phyloP scores from a whole-genome alignment of 2,888 invertebrate species.

The Hyposoter dolosus region DNA sequence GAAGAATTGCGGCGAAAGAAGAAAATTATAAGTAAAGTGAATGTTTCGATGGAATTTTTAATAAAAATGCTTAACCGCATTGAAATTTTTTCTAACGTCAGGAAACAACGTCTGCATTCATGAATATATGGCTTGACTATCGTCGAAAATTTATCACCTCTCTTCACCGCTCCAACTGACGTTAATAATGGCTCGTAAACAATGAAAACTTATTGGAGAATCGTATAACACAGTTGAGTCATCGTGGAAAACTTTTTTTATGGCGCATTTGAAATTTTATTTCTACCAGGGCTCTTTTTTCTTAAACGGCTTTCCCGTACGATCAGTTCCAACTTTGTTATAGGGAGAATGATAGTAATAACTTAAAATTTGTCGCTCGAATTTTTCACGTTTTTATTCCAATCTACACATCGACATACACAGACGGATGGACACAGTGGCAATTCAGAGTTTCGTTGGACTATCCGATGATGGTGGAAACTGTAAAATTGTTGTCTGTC shows the following conservation, averaged over 20 bases:
- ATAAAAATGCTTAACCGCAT: not conserved
- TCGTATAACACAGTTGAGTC: slow-evolving; percentile 49
- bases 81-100: not conserved
- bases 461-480: not conserved
- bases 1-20: not conserved
- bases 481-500: not conserved
- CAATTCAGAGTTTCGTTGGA: not conserved
- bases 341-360: not conserved
- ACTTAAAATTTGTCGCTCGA: slow-evolving; percentile 20
- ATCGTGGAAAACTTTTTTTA: slow-evolving; percentile 55
- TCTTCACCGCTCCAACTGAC: slow-evolving; percentile 30
- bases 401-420: not conserved
- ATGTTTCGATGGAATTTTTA: not conserved
- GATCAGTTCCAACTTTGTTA: slow-evolving; percentile 33
- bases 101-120: not conserved
- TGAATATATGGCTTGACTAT: slow-evolving; percentile 25
- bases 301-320: slow-evolving; percentile 12
- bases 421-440: not conserved
- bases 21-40: not conserved
- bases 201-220: slow-evolving; percentile 53
- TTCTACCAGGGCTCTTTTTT: slow-evolving; percentile 42
- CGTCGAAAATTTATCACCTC: slow-evolving; percentile 42
- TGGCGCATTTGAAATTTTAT: slow-evolving; percentile 49
- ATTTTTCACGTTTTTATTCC: not conserved
- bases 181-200: slow-evolving; percentile 56